A percentile compares a stretch with the other conserved stretches of the same genome.
Conservation (phyloP, 2,113 vertebrate species). For the Naja naja region DNA sequence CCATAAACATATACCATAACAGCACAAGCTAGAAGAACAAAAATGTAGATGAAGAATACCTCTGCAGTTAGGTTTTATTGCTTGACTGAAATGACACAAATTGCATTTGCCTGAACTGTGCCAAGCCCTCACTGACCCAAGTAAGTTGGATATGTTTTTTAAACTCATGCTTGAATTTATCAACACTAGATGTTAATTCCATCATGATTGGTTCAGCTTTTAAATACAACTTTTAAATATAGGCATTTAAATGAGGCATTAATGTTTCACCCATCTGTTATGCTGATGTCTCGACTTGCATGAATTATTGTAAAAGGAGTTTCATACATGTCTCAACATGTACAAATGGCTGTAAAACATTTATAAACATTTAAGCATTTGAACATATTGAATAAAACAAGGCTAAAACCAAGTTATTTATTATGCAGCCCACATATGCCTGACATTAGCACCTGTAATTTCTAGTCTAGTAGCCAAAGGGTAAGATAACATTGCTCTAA, state of each 20-base stretch:
- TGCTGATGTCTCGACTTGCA: neutral
- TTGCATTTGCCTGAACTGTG: neutral
- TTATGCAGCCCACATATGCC: neutral
- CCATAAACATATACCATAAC: neutral
- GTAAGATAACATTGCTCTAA: neutral
- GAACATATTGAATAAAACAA: neutral
- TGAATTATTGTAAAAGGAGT: neutral
- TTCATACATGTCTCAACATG: neutral
- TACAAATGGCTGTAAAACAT: neutral
- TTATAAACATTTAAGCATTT: neutral
- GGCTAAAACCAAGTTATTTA: neutral
- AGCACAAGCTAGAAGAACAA: neutral
- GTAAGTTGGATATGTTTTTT: neutral
- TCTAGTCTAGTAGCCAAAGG: neutral
- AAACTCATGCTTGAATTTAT: neutral
- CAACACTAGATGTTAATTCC: neutral
- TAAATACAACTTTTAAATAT: neutral
- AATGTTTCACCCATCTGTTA: neutral
- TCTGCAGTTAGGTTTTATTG: neutral
- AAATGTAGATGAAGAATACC: neutral
- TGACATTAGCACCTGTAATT: neutral
- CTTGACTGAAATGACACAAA: neutral
- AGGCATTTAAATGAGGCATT: neutral
- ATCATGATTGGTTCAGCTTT: neutral
- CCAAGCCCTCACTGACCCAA: neutral